Evolutionary conservation across 2,797 vertebrate genomes (phyloP).

Genomic region (Catostomus latipinnis): DNA sequence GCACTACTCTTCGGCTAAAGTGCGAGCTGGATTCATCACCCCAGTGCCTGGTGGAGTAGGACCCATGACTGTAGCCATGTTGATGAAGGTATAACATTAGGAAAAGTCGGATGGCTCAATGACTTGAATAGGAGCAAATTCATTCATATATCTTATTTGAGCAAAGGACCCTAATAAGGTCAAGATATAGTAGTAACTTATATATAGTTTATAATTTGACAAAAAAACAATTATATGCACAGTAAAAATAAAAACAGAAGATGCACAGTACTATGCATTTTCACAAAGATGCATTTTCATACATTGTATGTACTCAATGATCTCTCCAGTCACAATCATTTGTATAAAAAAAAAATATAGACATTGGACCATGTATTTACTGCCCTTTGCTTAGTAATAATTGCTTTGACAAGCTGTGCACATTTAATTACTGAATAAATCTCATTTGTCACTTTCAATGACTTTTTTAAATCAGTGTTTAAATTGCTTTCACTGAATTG

Average conservation of each 20-base stretch:
- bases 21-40: constrained; percentile 88
- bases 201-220: too few relatives aligned
- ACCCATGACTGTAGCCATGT: constrained; percentile 96
- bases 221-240: too few relatives aligned
- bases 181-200: too few relatives aligned
- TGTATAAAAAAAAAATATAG: too few relatives aligned
- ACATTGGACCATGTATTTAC: not conserved
- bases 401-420: not conserved
- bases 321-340: too few relatives aligned
- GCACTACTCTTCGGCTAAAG: constrained; percentile 83
- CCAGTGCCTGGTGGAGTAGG: constrained; percentile 95
- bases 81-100: constrained; percentile 84
- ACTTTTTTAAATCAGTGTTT: not conserved
- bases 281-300: too few relatives aligned
- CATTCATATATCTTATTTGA: too few relatives aligned
- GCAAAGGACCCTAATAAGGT: too few relatives aligned
- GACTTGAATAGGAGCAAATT: not conserved
- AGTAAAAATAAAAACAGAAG: too few relatives aligned
- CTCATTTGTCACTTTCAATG: not conserved
- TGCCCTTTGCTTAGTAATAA: not conserved
- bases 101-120: not conserved
- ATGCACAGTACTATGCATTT: too few relatives aligned
- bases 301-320: too few relatives aligned
- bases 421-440: not conserved
- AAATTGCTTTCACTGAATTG: not conserved